Base-by-base conservation (phyloP, 2,888 invertebrate genomes). In the Acrobasis repandana region DNA sequence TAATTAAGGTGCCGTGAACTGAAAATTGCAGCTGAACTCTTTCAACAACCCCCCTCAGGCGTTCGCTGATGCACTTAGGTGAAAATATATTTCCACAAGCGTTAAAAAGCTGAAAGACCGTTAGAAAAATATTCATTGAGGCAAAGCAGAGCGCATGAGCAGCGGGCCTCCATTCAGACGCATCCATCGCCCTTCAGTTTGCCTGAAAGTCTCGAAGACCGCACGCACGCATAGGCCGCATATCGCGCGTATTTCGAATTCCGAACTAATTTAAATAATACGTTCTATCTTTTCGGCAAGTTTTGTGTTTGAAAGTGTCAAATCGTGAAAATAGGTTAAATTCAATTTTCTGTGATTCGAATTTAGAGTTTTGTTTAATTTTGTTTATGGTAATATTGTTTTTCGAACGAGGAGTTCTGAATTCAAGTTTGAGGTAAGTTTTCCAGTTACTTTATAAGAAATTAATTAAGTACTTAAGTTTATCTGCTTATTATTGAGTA, bases 101-200 rank as follows among this genome's bases (percentile, higher is more conserved):
- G 79, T 75, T 76, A 74, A 83, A 79, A 80, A 77, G 78, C 78
- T 77, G 72, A 72, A 79, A 82, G 73, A 77, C 76, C 72, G 73
- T 72, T 75, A 68, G 71, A 74, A 74, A 76, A 77, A 74, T 69
- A 73, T 80, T 76, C 71, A 70, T 72, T 78, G 67, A 74, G 75
- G 70, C 61, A 65, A 65, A 65, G 62, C 65, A 79, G 70, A 71
- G 86, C 86, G 86, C 90, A 90, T 88, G 88, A 83, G 75, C 69
- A 70, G 66, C 69, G 58, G 64, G 34, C 73, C 70, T 78, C 76
- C 86, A 86, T 86, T 87, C 82, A 87, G 76, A 70, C 76, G 74
- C 76, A 75, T 74, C 84, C 76, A 75, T 74, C 84, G 74, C 80
- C 79, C 84, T 86, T 80, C 89, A 90, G 90, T 90, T 77, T 78